Evolutionary conservation across 2,888 invertebrate genomes (phyloP), one percentile per base, ranked within the genome.

Genomic region (Acanthacorydalis orientalis): DNA sequence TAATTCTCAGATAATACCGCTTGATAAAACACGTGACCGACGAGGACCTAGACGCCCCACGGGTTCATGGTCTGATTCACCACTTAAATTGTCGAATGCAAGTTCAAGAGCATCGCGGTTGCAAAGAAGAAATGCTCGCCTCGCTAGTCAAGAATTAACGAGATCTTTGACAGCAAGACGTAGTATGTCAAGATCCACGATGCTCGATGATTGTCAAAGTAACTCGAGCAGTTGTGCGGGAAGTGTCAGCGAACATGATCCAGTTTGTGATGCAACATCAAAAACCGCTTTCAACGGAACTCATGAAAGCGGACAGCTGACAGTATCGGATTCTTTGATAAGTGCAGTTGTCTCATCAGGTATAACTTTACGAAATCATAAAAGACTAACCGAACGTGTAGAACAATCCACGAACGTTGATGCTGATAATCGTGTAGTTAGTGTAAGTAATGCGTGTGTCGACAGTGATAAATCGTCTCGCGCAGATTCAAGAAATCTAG

Each of bases 361-460:
- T 44, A 78, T 78, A 56, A 75, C 73, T 44, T 64, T 78, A 56
- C 68, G 78, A 54, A 78, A 73, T 64, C 77, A 78, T 58, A 75
- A 75, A 63, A 69, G 73, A 52, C 67, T 77, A 41, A 59, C 54
- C 42, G 63, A 63, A 51, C 54, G 56, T 2, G 51, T 48, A 4
- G 23, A 23, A 23, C 46, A 47, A 15, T 32, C 12, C 46, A 16
- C 23, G 23, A 23, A 23, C 23, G 6, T 23, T 23, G 23, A 23
- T 23, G 23, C 23, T 23, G 23, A 23, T 23, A 23, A 23, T 23
- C 23, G 23, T 23, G 23, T 23, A 23, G 23, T 23, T 23, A 23
- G 23, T 23, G 23, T 23, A 23, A 23, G 23, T 23, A 23, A 23
- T 23, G 23, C 23, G 23, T 23, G 23, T 23, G 23, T 23, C 23